Percentiles rank a stretch among this genome's conserved stretches.
Evolutionary conservation across 2,888 invertebrate genomes (phyloP).

Genomic region (Aphrophora alni): DNA sequence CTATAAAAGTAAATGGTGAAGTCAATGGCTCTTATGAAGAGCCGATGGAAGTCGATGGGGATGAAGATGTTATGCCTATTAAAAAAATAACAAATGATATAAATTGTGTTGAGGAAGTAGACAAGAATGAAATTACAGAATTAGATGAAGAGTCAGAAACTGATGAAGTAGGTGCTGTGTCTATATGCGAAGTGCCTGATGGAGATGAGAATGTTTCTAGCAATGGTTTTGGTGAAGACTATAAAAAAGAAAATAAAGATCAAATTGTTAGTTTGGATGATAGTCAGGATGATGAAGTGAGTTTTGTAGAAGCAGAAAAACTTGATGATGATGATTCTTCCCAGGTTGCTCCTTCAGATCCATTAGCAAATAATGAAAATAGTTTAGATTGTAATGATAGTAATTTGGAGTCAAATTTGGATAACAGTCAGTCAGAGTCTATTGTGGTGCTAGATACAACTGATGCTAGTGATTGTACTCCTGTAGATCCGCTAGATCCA

Average conservation of each 20-base stretch:
- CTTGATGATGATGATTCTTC: constrained; percentile 45
- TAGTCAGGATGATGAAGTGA: constrained; percentile 44
- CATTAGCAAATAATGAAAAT: background rate
- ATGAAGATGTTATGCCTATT: constrained; percentile 18
- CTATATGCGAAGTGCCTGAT: constrained; percentile 41
- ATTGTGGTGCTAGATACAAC: background rate
- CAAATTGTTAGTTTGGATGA: constrained; percentile 35
- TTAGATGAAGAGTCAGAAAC: constrained; percentile 49
- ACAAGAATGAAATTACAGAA: constrained; percentile 48
- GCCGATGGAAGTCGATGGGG: constrained; percentile 46
- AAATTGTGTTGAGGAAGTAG: constrained; percentile 46
- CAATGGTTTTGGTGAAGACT: constrained; percentile 46
- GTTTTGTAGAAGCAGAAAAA: constrained; percentile 42
- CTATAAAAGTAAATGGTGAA: constrained; percentile 57
- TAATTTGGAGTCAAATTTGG: background rate
- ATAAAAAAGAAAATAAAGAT: constrained; percentile 47
- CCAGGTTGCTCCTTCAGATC: background rate
- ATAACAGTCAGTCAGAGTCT: background rate
- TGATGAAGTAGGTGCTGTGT: constrained; percentile 45
- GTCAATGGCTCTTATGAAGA: constrained; percentile 58
- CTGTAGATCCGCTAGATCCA: background rate
- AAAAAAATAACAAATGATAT: constrained; percentile 38
- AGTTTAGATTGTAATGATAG: constrained; percentile 9
- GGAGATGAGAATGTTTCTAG: constrained; percentile 46
- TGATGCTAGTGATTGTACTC: background rate